Evolutionary conservation across 1,140 invertebrate species (phyloP).

Genomic region (Zaprionus capensis): DNA sequence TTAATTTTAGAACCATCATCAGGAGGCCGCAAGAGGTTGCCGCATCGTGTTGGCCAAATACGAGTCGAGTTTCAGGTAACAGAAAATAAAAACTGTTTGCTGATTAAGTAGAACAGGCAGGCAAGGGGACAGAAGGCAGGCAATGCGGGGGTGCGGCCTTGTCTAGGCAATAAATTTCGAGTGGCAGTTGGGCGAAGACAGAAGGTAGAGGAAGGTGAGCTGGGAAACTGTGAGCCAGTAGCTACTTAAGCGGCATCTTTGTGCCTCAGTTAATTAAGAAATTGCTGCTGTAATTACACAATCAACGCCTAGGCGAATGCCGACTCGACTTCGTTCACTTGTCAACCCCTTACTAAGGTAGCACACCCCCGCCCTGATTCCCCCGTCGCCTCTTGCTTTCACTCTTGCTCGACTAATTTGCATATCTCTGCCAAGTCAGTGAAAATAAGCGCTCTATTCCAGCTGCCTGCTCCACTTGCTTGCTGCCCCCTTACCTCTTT

Average conservation of each 20-base stretch:
- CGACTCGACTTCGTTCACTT: constrained; percentile 42
- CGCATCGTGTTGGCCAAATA: neutral
- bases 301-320: constrained; percentile 53
- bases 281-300: constrained; percentile 73
- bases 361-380: neutral
- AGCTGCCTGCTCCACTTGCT: neutral
- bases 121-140: neutral
- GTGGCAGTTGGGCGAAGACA: neutral
- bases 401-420: constrained; percentile 38
- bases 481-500: neutral
- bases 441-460: neutral
- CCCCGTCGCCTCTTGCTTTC: neutral
- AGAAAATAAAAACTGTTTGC: constrained; percentile 15
- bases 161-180: constrained; percentile 45
- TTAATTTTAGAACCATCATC: constrained; percentile 10
- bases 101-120: neutral
- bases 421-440: constrained; percentile 40
- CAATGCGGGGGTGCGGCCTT: constrained; percentile 3
- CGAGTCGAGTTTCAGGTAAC: constrained; percentile 8
- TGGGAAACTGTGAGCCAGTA: constrained; percentile 26
- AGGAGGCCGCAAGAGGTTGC: neutral
- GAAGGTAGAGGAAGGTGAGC: neutral
- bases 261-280: constrained; percentile 73
- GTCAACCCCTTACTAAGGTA: constrained; percentile 52
- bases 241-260: constrained; percentile 54